These are phyloP conservation scores for Punctoribates punctum DNA, from an alignment of 2,888 invertebrate species.

Conservation along the genomic window DNA sequence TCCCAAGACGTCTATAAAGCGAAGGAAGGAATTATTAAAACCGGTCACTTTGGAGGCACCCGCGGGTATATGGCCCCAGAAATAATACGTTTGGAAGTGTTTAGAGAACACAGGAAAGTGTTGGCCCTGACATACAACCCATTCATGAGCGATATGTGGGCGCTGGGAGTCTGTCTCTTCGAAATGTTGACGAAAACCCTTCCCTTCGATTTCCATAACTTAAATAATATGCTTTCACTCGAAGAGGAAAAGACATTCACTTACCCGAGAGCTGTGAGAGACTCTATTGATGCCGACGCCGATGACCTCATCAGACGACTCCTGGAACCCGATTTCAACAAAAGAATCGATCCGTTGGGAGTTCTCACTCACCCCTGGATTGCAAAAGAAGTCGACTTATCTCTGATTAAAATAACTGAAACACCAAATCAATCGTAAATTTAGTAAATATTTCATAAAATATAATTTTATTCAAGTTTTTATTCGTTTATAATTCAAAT, in stretches of 20 bases:
- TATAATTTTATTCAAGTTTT: no score
- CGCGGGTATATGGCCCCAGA: slow-evolving; percentile 13
- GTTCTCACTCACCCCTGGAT: neutral
- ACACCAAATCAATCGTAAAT: no score
- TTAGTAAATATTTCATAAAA: no score
- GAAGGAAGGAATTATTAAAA: neutral
- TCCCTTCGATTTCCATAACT: neutral
- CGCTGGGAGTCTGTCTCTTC: slow-evolving; percentile 16
- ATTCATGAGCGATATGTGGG: slow-evolving; percentile 10
- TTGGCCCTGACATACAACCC: neutral
- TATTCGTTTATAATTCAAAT: no score
- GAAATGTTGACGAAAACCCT: neutral
- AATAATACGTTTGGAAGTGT: neutral
- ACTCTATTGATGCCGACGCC: neutral
- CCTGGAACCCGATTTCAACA: neutral
- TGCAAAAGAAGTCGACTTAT: neutral
- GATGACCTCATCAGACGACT: neutral
- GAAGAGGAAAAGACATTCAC: neutral
- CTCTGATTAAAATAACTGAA: no score
- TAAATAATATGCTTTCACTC: neutral
- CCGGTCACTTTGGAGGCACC: slow-evolving; percentile 1
- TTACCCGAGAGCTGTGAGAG: neutral
- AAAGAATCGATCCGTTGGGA: neutral
- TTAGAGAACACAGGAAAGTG: neutral
- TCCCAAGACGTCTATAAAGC: neutral